Evolutionary conservation across 2,113 vertebrate species (phyloP).

Genomic region (Thalassarche chlororhynchos): DNA sequence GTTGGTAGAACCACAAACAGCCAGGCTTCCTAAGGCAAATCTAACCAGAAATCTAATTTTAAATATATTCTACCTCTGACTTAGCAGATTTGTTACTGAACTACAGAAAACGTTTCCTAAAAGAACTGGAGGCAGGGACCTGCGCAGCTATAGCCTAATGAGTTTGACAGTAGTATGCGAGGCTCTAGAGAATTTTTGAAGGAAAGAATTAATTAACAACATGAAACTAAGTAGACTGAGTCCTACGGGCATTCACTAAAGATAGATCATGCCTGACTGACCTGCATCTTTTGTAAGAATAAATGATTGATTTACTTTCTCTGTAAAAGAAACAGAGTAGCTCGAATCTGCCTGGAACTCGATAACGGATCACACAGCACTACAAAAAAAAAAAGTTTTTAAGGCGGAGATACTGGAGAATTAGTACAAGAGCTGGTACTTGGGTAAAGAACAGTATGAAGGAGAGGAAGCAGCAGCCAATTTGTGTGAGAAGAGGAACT

Average conservation of each 20-base stretch:
- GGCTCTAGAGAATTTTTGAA: not conserved
- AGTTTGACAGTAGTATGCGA: not conserved
- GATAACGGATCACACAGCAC: fast-evolving
- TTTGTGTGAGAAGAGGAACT: not conserved
- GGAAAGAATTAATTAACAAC: conserved; percentile 40
- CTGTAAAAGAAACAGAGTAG: not conserved
- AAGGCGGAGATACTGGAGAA: not conserved
- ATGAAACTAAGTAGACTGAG: not conserved
- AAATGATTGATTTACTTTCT: not conserved
- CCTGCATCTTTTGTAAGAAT: not conserved
- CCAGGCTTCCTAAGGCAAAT: not conserved
- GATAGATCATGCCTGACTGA: not conserved
- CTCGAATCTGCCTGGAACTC: not conserved
- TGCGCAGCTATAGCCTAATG: not conserved
- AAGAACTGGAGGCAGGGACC: not conserved
- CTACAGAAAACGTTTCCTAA: not conserved
- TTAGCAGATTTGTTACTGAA: not conserved
- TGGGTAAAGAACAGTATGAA: not conserved
- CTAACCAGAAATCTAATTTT: not conserved
- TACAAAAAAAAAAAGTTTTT: not conserved
- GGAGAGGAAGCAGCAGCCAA: not conserved
- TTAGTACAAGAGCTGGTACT: not conserved
- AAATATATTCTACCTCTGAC: not conserved
- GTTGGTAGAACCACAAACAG: not conserved
- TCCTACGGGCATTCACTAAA: not conserved